Base-by-base conservation (phyloP, 2,797 vertebrate genomes). In the Ambastaia sidthimunki region DNA sequence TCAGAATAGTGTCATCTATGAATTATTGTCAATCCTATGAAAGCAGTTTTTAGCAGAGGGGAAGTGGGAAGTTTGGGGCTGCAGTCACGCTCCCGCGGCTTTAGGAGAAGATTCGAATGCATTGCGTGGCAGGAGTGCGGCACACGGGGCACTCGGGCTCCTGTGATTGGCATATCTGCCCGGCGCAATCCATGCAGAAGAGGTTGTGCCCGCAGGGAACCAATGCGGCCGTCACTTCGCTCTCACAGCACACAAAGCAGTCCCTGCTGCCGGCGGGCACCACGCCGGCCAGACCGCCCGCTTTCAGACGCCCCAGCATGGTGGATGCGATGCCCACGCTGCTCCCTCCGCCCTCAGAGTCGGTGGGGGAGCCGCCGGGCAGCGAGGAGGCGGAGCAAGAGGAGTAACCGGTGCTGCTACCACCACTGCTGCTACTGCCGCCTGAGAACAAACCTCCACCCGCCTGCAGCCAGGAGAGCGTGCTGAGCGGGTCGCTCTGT, bases 71-170 rank as follows among this genome's bases (percentile, higher is more conserved):
- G n/a, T n/a, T 62, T 44, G 19, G 7, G 54, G 50, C 66, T 18
- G 59, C 63, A 50, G 41, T 48, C 71, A 4, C 1, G 23, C 44
- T 48, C 37, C 4, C 52, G 73, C 68, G 84, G 78, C 84, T 92
- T 95, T 98, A 98, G 19, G 96, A 99, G 93, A 98, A 98, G 93
- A 99, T 98, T 90, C 96, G 97, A 87, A 99, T 98, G 94, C 97
- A 97, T 91, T 98, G 98, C 34, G 97, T 98, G 89, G 95, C 95
- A 0, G 95, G 95, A 12, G 94, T 93, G 91, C 96, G 97, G 92
- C 97, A 98, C 67, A 96, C 97, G 0, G 97, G 97, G 74, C 97
- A 98, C 91, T 97, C 94, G 0, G 97, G 94, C 82, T 97, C 94
- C 0, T 94, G 90, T 0, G 94, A 95, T 90, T 96, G 95, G 65